These are phyloP conservation scores for Caenorhabditis sulstoni DNA, from an alignment of 2,888 invertebrate genomes.

Conservation along the genomic window DNA sequence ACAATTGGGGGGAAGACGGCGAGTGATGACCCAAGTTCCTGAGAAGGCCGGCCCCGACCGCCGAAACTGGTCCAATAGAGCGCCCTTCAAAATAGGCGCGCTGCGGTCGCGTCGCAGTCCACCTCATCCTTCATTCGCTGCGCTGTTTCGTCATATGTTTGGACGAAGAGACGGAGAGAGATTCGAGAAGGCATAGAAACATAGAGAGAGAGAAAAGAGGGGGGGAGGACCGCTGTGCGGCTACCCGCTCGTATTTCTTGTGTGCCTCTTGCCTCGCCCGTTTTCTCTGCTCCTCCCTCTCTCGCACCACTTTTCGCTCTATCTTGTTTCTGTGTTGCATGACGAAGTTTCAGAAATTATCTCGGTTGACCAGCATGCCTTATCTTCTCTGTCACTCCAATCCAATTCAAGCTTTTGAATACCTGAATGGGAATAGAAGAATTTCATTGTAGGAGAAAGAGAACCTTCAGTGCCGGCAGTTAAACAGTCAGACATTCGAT, in stretches of 20 bases:
- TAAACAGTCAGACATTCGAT: conserved; percentile 6
- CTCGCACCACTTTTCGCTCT: conserved; percentile 19
- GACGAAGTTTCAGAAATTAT: conserved; percentile 13
- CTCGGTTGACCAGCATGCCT: not conserved
- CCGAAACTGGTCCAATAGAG: conserved; percentile 54
- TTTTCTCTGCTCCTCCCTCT: conserved; percentile 27
- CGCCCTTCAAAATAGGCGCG: conserved; percentile 51
- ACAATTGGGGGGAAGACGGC: not conserved
- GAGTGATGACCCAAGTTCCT: conserved; percentile 28
- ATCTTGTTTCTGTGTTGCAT: conserved; percentile 33
- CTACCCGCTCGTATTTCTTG: conserved; percentile 12
- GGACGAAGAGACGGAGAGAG: conserved; percentile 23
- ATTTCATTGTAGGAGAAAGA: not conserved
- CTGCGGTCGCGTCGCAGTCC: conserved; percentile 56
- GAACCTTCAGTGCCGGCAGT: not conserved
- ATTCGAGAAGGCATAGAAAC: conserved; percentile 24
- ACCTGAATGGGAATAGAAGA: not conserved
- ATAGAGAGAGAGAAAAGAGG: conserved; percentile 2
- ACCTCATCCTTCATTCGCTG: conserved; percentile 39
- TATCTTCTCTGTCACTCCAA: not conserved
- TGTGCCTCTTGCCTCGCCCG: conserved; percentile 16
- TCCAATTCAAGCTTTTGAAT: not conserved
- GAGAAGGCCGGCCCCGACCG: conserved; percentile 6
- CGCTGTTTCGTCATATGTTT: conserved; percentile 60
- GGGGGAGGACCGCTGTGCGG: conserved; percentile 2